phyloP scores from a whole-genome alignment of 2,888 invertebrate species.

The Sympetrum striolatum region DNA sequence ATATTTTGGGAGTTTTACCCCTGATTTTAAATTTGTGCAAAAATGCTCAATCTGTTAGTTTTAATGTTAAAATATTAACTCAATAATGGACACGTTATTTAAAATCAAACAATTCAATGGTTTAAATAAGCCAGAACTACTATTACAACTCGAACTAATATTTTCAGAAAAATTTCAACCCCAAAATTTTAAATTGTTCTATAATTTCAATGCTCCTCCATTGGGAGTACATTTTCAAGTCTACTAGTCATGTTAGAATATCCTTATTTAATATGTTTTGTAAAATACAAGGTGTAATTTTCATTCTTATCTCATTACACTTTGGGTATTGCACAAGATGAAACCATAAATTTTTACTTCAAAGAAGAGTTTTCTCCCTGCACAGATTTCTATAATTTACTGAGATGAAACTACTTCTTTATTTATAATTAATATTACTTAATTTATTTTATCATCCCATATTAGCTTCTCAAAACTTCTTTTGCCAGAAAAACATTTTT shows the following conservation, averaged over 20 bases:
- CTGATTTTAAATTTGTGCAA: not conserved
- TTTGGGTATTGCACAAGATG: too few relatives aligned
- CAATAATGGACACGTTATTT: not conserved
- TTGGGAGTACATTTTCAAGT: not conserved
- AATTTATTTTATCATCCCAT: too few relatives aligned
- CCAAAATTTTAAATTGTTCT: not conserved
- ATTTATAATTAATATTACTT: too few relatives aligned
- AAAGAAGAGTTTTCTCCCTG: too few relatives aligned
- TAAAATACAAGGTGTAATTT: not conserved
- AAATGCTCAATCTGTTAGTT: not conserved
- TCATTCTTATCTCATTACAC: too few relatives aligned
- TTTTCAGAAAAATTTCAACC: not conserved
- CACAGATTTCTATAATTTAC: too few relatives aligned
- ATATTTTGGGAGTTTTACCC: not conserved
- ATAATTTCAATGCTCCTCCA: not conserved
- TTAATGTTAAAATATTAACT: not conserved
- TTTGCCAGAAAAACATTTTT: too few relatives aligned
- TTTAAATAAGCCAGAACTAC: not conserved
- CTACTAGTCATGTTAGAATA: not conserved
- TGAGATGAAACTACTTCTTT: too few relatives aligned
- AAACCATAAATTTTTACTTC: too few relatives aligned
- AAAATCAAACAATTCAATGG: not conserved
- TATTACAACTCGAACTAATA: not conserved
- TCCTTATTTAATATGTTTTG: conserved; percentile 18
- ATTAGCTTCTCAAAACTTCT: too few relatives aligned